A percentile compares a stretch with the other conserved stretches of the same genome.
Evolutionary conservation across 2,888 invertebrate genomes (phyloP).

Genomic region (Brachynemurus nebulosus): DNA sequence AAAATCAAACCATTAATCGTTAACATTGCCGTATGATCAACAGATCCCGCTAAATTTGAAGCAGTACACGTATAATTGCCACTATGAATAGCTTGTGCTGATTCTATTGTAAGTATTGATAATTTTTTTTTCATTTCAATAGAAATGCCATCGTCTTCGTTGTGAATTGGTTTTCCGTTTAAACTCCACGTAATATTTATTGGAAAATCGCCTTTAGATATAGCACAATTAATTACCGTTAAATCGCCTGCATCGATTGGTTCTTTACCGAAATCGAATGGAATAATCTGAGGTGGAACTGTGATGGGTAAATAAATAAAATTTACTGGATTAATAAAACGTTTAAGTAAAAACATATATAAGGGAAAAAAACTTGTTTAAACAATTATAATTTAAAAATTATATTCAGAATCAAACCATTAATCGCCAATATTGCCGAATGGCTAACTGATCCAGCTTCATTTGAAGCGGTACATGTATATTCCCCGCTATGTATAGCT

Average conservation of each 20-base stretch:
- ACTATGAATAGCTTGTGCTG: conserved; percentile 43
- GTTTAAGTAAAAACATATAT: background rate
- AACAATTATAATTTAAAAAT: background rate
- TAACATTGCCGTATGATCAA: conserved; percentile 46
- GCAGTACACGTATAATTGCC: conserved; percentile 52
- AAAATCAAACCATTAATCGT: conserved; percentile 30
- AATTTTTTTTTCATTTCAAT: conserved; percentile 33
- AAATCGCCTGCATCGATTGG: conserved; percentile 50
- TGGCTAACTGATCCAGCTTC: conserved; percentile 46
- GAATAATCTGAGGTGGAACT: conserved; percentile 36
- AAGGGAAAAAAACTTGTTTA: conserved; percentile 19
- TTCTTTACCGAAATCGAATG: conserved; percentile 42
- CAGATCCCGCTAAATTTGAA: conserved; percentile 45
- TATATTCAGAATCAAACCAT: conserved; percentile 33
- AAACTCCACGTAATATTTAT: conserved; percentile 63
- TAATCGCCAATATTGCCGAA: conserved; percentile 47
- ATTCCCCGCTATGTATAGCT: conserved; percentile 46
- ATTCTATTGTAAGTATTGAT: conserved; percentile 46
- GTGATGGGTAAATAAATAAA: too few species aligned
- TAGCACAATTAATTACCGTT: conserved; percentile 45
- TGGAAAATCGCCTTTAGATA: conserved; percentile 54
- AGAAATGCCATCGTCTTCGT: conserved; percentile 24
- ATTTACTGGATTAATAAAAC: background rate
- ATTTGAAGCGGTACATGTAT: conserved; percentile 49
- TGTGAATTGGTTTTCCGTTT: conserved; percentile 46